These are phyloP conservation scores for Hyles lineata DNA, from an alignment of 2,888 invertebrate genomes.

Conservation along the genomic window DNA sequence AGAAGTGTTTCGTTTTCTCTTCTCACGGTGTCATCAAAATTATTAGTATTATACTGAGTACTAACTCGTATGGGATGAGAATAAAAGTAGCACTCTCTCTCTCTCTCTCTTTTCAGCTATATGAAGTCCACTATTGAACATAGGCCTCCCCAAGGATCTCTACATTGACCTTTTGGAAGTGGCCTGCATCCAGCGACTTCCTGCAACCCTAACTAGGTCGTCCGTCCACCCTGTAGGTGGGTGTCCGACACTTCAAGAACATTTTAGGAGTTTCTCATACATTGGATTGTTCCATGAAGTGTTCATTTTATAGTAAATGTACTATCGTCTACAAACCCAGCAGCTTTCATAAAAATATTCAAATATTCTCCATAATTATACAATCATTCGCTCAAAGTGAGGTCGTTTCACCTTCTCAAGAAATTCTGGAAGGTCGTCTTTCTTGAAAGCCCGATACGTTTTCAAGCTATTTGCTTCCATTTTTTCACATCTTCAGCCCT, in stretches of 20 bases:
- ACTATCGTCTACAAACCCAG: no score
- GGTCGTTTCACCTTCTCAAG: background rate
- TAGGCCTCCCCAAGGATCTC: no score
- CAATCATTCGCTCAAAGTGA: background rate
- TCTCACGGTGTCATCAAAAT: no score
- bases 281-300: background rate
- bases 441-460: slow-evolving; percentile 9
- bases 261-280: no score
- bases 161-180: no score
- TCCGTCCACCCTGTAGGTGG: no score
- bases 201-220: no score
- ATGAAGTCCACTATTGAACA: no score
- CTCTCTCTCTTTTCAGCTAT: no score
- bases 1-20: background rate
- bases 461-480: slow-evolving; percentile 8
- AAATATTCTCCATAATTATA: background rate
- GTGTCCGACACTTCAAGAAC: no score
- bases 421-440: slow-evolving; percentile 12
- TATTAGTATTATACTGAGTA: background rate
- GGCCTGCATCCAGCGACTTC: no score
- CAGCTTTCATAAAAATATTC: background rate
- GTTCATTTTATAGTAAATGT: background rate
- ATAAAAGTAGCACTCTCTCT: no score
- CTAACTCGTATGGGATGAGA: background rate
- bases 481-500: slow-evolving; percentile 17